Evolutionary conservation across 2,888 invertebrate species (phyloP), one percentile per base, ranked within the genome.

Genomic region (Dorcus hopei): DNA sequence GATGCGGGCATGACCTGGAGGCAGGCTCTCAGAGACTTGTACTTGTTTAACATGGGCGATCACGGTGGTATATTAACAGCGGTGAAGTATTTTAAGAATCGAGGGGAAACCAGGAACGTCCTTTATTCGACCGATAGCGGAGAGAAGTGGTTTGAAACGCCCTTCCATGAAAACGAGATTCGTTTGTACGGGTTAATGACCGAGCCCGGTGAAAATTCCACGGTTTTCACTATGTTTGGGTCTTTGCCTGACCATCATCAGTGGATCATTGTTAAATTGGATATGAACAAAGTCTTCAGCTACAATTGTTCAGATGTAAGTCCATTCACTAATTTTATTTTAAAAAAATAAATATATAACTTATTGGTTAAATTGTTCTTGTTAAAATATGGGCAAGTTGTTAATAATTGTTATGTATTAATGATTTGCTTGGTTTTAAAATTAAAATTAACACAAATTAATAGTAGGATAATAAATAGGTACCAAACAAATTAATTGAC

Each of bases 171-270:
- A 33, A 84, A 88, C 59, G 87, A 90, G 74, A 83, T 95, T 9
- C 83, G 88, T 54, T 87, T 95, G n/a, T 93, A 95, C 74, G 94
- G 94, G 7, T 78, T 95, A 14, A 91, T 95, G 88, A 95, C 94
- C 0, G 95, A 95, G 73, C 94, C 95, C 0, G 95, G 95, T n/a
- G 93, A 94, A 76, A 94, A 93, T 72, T 93, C 94, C 0, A 93
- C 95, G 0, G 86, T 91, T 0, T 95, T 96, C 72, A 94, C 95
- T 0, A 85, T 96, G 83, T 96, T 95, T 76, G 95, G 95, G 0
- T 94, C 95, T 0, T 84, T 86, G 43, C 85, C 85, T 11, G 84
- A 85, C 2, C 84, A 85, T 58, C 94, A 94, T 74, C 88, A 90
- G 64, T 96, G 95, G 95, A 83, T 92, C n/a, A 90, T 95, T 47